Percentiles rank a stretch among this genome's conserved stretches.
Evolutionary conservation across 2,797 vertebrate species (phyloP).

Genomic region (Girardinus metallicus): DNA sequence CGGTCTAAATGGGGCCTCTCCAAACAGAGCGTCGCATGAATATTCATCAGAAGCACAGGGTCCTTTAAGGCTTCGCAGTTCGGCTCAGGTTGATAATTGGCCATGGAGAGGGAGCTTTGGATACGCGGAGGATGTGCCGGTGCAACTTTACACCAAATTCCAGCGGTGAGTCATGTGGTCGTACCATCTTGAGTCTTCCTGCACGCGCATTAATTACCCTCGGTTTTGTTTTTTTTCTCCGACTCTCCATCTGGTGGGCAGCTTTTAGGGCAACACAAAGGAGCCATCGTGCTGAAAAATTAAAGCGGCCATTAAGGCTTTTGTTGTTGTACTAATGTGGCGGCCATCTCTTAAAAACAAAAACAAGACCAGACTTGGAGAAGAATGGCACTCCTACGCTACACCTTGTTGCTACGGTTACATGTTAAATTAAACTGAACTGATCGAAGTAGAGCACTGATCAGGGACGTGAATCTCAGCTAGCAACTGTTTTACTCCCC

Average conservation of each 20-base stretch:
- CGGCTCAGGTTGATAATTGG: conserved; percentile 56
- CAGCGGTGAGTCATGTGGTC: conserved; percentile 9
- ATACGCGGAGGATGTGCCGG: conserved; percentile 9
- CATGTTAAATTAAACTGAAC: conserved; percentile 55
- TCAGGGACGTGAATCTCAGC: conserved; percentile 14
- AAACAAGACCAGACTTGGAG: conserved; percentile 3
- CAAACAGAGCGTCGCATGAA: conserved; percentile 55
- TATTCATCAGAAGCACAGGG: conserved; percentile 62
- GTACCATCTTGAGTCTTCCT: conserved; percentile 37
- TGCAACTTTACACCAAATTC: conserved; percentile 23
- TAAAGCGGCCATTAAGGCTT: conserved; percentile 49
- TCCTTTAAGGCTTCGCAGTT: conserved; percentile 43
- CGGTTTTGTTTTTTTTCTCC: conserved; percentile 17
- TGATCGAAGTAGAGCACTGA: conserved; percentile 45
- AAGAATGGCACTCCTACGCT: conserved; percentile 40
- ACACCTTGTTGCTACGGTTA: conserved; percentile 51
- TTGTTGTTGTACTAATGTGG: conserved; percentile 40
- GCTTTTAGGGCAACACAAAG: conserved; percentile 53
- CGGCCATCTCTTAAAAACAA: conserved; percentile 41
- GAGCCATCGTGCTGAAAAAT: conserved; percentile 48
- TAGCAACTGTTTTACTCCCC: conserved; percentile 24
- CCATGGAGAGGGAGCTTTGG: conserved; percentile 31
- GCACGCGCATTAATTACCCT: conserved; percentile 50
- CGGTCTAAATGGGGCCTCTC: conserved; percentile 67
- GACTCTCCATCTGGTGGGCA: conserved; percentile 37